Evolutionary conservation across 2,888 invertebrate species (phyloP).

Genomic region (Tiliacea aurago): DNA sequence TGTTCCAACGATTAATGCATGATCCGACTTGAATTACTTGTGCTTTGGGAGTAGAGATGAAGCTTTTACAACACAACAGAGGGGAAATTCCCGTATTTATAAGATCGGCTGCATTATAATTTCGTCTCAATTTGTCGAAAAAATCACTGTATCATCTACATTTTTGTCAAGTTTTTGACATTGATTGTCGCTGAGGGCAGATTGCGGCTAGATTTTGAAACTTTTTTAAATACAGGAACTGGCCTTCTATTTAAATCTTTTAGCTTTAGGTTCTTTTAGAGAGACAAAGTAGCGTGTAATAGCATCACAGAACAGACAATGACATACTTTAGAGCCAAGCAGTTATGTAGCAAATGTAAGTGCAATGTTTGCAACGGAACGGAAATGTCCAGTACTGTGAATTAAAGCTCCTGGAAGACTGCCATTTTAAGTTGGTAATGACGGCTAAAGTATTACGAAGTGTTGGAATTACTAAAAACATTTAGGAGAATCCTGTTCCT

Average conservation of each 20-base stretch:
- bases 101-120: too few species aligned
- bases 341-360: not conserved
- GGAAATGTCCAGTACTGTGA: not conserved
- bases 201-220: too few species aligned
- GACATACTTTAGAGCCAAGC: not conserved
- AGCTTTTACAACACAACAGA: not conserved
- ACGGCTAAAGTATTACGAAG: slow-evolving; percentile 9
- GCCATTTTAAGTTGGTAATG: slow-evolving; percentile 1
- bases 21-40: not conserved
- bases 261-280: not conserved
- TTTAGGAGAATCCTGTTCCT: too few species aligned
- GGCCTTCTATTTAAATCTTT: not conserved
- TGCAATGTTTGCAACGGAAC: slow-evolving; percentile 3
- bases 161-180: not conserved
- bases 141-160: not conserved
- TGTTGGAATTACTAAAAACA: too few species aligned
- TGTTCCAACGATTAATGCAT: too few species aligned
- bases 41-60: not conserved
- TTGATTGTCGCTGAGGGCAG: not conserved
- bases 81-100: not conserved
- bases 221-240: not conserved
- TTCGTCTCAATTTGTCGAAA: not conserved
- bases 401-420: slow-evolving; percentile 17
- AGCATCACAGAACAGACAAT: not conserved
- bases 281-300: slow-evolving; percentile 15